Conservation (phyloP, 2,797 vertebrate genomes). For the Scomberomorus guttatus region DNA sequence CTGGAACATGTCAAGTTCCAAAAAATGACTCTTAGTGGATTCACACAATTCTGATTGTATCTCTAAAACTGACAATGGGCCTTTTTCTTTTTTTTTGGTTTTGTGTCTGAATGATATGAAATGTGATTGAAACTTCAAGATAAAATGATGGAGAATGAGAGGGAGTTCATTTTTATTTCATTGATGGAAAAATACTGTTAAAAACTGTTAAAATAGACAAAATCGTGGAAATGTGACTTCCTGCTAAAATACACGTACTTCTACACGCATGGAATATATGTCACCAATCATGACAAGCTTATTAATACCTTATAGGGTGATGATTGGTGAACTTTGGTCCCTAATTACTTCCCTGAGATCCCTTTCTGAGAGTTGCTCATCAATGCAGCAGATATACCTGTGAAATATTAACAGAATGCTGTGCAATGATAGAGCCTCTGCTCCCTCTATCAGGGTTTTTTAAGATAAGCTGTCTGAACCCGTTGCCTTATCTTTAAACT, state of each 20-base stretch:
- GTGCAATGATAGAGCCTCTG: conserved; percentile 72
- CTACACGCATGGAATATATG: conserved; percentile 27
- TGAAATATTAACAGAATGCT: conserved; percentile 81
- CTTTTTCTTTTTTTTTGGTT: not conserved
- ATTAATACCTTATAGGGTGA: conserved; percentile 37
- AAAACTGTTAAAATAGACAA: not conserved
- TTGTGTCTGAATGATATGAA: not conserved
- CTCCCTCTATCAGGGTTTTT: conserved; percentile 71
- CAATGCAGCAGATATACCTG: conserved; percentile 70
- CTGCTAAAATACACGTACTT: not conserved
- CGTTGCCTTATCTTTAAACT: conserved; percentile 74
- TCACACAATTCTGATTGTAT: not conserved
- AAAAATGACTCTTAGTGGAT: not conserved
- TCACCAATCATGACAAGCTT: conserved; percentile 13
- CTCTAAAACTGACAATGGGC: not conserved
- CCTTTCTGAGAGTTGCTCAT: conserved; percentile 72
- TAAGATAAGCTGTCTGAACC: conserved; percentile 81
- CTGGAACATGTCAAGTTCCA: conserved; percentile 15
- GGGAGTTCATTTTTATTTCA: not conserved
- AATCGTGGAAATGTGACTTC: not conserved
- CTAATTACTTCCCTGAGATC: conserved; percentile 54
- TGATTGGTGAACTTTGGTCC: conserved; percentile 60
- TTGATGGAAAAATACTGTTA: not conserved
- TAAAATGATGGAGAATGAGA: not conserved
- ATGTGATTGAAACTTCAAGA: conserved; percentile 7